phyloP scores from a whole-genome alignment of 1,140 invertebrate species.

The Tetramorium parvispinum region DNA sequence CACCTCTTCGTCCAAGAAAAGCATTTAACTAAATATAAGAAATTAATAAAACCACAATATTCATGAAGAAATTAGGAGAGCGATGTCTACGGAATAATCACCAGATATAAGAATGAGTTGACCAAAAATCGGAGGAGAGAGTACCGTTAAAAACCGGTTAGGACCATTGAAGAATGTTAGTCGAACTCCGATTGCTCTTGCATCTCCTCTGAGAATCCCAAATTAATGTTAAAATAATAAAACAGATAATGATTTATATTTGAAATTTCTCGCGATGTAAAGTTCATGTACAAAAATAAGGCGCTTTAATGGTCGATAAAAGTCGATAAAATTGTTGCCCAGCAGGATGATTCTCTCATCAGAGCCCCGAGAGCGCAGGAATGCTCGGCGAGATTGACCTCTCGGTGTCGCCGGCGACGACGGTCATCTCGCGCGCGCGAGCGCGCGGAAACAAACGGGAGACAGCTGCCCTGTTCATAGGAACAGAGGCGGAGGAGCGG shows the following conservation, averaged over 20 bases:
- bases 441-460: slow-evolving; percentile 49
- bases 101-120: neutral
- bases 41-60: neutral
- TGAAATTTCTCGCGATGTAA: neutral
- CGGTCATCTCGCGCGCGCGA: slow-evolving; percentile 41
- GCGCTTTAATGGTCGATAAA: neutral
- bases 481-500: slow-evolving; percentile 29
- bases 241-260: neutral
- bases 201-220: neutral
- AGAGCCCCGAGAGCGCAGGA: neutral
- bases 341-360: neutral
- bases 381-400: slow-evolving; percentile 21
- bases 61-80: neutral
- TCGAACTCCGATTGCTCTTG: neutral
- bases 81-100: neutral
- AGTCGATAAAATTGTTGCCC: neutral
- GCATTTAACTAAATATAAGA: neutral
- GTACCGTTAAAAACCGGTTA: neutral
- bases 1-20: neutral
- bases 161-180: neutral
- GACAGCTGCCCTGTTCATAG: slow-evolving; percentile 50
- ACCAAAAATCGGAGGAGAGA: neutral
- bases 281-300: neutral
- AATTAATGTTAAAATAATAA: neutral
- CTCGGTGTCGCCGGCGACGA: slow-evolving; percentile 24